A percentile compares a stretch with the other conserved stretches of the same genome.
Conservation (phyloP, 2,113 vertebrate species). For the Daphoenositta chrysoptera region DNA sequence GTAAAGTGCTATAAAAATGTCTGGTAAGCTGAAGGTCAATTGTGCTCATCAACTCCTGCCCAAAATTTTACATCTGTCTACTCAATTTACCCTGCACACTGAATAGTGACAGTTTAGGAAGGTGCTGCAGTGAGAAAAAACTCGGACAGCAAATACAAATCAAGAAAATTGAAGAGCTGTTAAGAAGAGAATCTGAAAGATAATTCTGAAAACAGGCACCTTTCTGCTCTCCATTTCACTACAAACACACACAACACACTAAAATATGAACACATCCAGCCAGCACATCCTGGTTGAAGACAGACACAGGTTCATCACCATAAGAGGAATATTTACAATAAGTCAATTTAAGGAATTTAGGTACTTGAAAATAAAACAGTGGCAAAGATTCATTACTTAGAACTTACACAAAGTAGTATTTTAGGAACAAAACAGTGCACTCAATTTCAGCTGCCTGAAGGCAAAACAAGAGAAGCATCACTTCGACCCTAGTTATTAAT, state of each 20-base stretch:
- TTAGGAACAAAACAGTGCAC: not conserved
- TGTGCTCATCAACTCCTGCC: not conserved
- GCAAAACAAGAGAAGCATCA: not conserved
- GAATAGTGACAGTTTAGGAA: not conserved
- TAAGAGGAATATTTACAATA: not conserved
- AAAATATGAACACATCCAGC: not conserved
- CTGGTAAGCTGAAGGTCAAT: not conserved
- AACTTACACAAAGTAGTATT: not conserved
- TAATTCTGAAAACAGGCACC: not conserved
- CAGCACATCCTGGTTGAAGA: not conserved
- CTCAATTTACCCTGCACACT: not conserved
- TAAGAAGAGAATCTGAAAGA: not conserved
- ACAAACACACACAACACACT: not conserved
- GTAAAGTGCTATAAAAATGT: not conserved
- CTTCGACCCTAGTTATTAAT: not conserved
- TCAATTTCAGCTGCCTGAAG: not conserved
- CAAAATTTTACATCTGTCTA: not conserved
- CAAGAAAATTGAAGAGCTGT: not conserved
- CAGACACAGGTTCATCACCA: not conserved
- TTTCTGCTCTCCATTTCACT: not conserved
- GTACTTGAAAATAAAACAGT: not conserved
- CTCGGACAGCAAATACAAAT: not conserved
- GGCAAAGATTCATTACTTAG: not conserved
- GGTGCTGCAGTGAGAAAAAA: not conserved
- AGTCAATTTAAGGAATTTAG: not conserved